Evolutionary conservation across 2,888 invertebrate species (phyloP).

Genomic region (Ectemnius lituratus): DNA sequence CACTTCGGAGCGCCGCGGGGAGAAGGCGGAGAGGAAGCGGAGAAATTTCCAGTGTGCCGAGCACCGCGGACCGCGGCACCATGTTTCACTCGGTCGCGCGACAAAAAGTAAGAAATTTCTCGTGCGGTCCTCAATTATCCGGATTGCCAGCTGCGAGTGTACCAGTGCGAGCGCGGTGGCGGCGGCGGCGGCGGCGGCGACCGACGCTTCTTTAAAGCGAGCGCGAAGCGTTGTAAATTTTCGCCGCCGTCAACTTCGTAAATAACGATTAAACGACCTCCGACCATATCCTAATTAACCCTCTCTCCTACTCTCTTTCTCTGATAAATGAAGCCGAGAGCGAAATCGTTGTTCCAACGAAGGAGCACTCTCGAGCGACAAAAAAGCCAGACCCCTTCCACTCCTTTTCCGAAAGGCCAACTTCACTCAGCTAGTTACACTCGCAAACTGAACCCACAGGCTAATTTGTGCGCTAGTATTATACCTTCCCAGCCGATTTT

Average conservation of each 20-base stretch:
- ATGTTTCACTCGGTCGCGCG: slow-evolving; percentile 42
- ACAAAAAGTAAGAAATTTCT: slow-evolving; percentile 43
- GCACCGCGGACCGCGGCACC: slow-evolving; percentile 26
- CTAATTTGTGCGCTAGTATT: too few relatives aligned
- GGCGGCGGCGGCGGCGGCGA: not conserved
- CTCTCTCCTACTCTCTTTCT: not conserved
- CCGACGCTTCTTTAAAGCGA: not conserved
- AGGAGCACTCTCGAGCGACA: too few relatives aligned
- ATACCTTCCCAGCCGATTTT: too few relatives aligned
- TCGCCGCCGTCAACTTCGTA: slow-evolving; percentile 5
- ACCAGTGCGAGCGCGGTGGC: not conserved
- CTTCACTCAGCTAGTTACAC: too few relatives aligned
- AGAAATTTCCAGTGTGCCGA: too few relatives aligned
- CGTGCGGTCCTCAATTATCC: slow-evolving; percentile 13
- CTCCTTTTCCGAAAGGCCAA: too few relatives aligned
- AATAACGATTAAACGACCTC: not conserved
- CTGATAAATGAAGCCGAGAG: too few relatives aligned
- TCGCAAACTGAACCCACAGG: too few relatives aligned
- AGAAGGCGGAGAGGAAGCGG: slow-evolving; percentile 21
- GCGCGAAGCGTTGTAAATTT: not conserved
- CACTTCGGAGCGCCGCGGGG: not conserved
- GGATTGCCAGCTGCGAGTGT: not conserved
- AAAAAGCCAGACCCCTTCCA: too few relatives aligned
- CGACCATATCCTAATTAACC: not conserved
- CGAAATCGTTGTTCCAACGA: too few relatives aligned